phyloP scores from a whole-genome alignment of 1,140 invertebrate species.

The Phymastichus coffea region DNA sequence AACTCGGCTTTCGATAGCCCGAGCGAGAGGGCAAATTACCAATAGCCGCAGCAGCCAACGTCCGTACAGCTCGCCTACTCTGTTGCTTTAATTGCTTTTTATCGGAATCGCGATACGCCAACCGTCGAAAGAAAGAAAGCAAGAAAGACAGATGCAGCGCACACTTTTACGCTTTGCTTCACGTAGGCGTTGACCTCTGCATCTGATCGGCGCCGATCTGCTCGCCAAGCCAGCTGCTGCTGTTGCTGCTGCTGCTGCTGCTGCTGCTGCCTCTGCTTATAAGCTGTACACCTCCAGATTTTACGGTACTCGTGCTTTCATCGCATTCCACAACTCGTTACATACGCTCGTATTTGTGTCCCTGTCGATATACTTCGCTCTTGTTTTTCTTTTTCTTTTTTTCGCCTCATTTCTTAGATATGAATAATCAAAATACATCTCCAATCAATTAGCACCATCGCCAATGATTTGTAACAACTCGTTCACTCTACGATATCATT shows the following conservation, averaged over 20 bases:
- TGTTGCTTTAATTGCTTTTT: conserved; percentile 39
- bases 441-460: too few relatives aligned
- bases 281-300: conserved; percentile 11
- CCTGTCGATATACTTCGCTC: too few relatives aligned
- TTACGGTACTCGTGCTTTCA: conserved; percentile 18
- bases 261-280: too few relatives aligned
- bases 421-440: too few relatives aligned
- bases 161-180: neutral
- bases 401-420: too few relatives aligned
- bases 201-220: neutral
- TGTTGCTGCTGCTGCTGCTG: too few relatives aligned
- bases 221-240: neutral
- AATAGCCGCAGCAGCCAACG: conserved; percentile 13
- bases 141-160: neutral
- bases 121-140: too few relatives aligned
- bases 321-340: conserved; percentile 9
- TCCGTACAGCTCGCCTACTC: too few relatives aligned
- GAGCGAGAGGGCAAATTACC: conserved; percentile 17
- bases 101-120: conserved; percentile 34
- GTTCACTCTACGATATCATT: neutral
- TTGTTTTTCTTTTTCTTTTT: too few relatives aligned
- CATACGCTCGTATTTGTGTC: neutral
- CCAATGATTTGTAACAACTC: too few relatives aligned
- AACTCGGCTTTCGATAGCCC: neutral
- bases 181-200: neutral